These are phyloP conservation scores for Monoplex corrugatus DNA, from an alignment of 2,888 invertebrate species.

Conservation along the genomic window DNA sequence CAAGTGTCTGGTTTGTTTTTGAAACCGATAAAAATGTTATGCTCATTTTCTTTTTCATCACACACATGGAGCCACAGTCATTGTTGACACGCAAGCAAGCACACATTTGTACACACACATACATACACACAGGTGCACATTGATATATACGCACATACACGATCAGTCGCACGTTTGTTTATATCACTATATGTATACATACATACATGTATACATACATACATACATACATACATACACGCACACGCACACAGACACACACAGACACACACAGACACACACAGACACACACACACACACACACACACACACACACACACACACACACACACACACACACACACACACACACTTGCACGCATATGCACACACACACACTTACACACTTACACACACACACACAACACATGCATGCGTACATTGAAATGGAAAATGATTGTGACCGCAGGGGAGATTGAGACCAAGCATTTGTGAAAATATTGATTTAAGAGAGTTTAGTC, in stretches of 20 bases:
- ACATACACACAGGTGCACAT: no score
- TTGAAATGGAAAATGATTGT: no score
- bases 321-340: not conserved
- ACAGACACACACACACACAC: not conserved
- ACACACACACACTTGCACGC: constrained; percentile 6
- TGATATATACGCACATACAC: not conserved
- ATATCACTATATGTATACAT: not conserved
- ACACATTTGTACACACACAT: no score
- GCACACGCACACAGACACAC: not conserved
- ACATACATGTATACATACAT: not conserved
- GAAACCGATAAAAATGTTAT: no score
- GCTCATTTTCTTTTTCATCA: not conserved
- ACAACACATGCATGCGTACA: not conserved
- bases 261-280: not conserved
- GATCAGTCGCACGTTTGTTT: not conserved
- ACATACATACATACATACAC: constrained; percentile 14
- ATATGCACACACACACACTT: not conserved
- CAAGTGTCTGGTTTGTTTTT: not conserved
- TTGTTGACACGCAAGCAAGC: no score
- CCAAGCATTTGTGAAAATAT: no score
- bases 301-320: not conserved
- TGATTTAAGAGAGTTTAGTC: no score
- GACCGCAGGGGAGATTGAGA: no score
- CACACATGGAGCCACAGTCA: no score
- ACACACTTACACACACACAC: not conserved